These are phyloP conservation scores for Mustelus asterias DNA, from an alignment of 2,113 vertebrate species.

Conservation along the genomic window DNA sequence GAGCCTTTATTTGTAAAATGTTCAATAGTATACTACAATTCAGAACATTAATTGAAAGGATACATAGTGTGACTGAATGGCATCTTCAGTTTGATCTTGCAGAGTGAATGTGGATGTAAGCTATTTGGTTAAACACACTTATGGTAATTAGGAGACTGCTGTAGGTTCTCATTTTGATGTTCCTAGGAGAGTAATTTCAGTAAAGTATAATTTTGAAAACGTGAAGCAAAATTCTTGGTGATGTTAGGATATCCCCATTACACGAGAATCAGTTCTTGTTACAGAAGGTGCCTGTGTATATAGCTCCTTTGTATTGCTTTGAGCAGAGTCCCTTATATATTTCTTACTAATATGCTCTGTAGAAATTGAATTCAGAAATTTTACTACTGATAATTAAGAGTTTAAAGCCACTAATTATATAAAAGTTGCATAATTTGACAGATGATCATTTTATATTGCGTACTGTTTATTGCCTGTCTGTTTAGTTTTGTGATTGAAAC, in stretches of 20 bases:
- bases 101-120: neutral
- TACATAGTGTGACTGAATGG: neutral
- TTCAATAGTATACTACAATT: neutral
- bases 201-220: slow-evolving; percentile 32
- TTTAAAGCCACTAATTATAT: slow-evolving; percentile 52
- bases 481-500: slow-evolving; percentile 57
- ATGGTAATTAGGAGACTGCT: slow-evolving; percentile 18
- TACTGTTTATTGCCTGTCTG: slow-evolving; percentile 58
- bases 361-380: slow-evolving; percentile 52
- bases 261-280: slow-evolving; percentile 47
- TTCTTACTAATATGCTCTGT: slow-evolving; percentile 53
- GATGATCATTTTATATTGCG: slow-evolving; percentile 59
- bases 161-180: neutral
- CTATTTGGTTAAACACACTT: slow-evolving; percentile 25
- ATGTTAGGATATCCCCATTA: slow-evolving; percentile 48
- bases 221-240: slow-evolving; percentile 30
- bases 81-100: neutral
- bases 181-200: slow-evolving; percentile 26
- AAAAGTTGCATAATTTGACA: slow-evolving; percentile 55
- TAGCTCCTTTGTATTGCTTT: slow-evolving; percentile 49
- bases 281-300: slow-evolving; percentile 48
- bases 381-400: slow-evolving; percentile 58
- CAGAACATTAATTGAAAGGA: slow-evolving; percentile 15
- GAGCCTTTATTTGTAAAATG: slow-evolving; percentile 19
- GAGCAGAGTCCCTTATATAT: slow-evolving; percentile 51